Percentiles rank a stretch among this genome's conserved stretches.
Evolutionary conservation across 2,888 invertebrate species (phyloP).

Genomic region (Megamerina dolium): DNA sequence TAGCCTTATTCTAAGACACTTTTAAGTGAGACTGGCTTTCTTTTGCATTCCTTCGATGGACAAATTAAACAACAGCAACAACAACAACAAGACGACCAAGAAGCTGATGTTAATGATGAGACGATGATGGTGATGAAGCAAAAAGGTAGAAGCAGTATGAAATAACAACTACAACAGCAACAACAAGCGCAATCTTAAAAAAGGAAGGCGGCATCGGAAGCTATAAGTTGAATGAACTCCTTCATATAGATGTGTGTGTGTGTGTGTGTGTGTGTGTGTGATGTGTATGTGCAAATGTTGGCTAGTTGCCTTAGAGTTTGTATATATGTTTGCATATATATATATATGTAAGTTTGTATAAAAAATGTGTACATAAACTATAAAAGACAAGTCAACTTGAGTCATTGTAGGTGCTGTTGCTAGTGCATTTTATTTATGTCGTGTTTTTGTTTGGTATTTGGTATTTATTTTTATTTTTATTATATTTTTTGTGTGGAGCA

Average conservation of each 20-base stretch:
- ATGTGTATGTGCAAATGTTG: no score
- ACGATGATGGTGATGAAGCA: no score
- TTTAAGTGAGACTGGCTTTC: no score
- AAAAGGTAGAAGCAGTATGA: no score
- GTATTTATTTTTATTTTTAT: no score
- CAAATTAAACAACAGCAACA: constrained; percentile 1
- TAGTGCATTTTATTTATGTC: no score
- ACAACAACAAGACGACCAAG: constrained; percentile 4
- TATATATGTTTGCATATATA: background rate
- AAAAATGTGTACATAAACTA: constrained; percentile 41
- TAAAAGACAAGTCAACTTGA: constrained; percentile 35
- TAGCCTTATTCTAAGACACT: no score
- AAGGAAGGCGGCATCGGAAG: background rate
- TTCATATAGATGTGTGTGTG: background rate
- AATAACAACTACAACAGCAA: no score
- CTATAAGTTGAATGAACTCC: background rate
- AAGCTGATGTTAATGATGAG: background rate
- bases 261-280: background rate
- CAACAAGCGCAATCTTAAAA: constrained; percentile 10
- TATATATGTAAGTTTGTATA: constrained; percentile 10
- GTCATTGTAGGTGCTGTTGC: no score
- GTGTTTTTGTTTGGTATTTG: no score
- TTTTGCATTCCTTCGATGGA: constrained; percentile 34
- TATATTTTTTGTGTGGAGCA: no score
- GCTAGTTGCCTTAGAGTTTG: constrained; percentile 26